Percentiles rank a stretch among this genome's conserved stretches.
These are phyloP conservation scores for Troides aeacus DNA, from an alignment of 2,888 invertebrate genomes.

Conservation along the genomic window DNA sequence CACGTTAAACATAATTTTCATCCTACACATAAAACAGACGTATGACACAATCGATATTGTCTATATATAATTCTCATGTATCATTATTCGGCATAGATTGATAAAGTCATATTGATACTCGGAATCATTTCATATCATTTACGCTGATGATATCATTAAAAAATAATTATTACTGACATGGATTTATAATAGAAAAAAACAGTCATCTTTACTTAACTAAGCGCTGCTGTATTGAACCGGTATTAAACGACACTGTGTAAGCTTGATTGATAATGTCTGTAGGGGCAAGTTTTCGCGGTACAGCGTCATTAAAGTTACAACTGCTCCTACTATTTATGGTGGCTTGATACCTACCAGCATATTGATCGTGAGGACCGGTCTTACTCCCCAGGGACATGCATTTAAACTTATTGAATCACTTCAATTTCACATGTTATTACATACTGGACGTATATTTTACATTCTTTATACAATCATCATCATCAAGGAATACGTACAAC, in stretches of 20 bases:
- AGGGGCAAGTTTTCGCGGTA: constrained; percentile 58
- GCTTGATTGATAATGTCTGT: constrained; percentile 66
- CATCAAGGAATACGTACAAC: not conserved
- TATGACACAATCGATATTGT: too few species aligned
- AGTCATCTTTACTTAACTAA: not conserved
- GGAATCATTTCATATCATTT: too few species aligned
- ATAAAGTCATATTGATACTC: too few species aligned
- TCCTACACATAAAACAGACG: too few species aligned
- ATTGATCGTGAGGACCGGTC: constrained; percentile 67
- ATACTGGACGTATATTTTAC: not conserved
- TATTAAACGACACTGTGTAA: constrained; percentile 51
- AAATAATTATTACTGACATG: not conserved
- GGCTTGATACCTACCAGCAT: constrained; percentile 61
- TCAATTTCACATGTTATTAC: constrained; percentile 34
- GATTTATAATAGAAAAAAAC: not conserved
- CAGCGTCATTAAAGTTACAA: constrained; percentile 62
- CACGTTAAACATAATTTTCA: too few species aligned
- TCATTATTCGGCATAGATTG: too few species aligned
- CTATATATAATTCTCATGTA: too few species aligned
- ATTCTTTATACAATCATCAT: not conserved
- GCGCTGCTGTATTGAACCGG: constrained; percentile 39
- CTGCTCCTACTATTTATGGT: constrained; percentile 69
- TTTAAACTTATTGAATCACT: constrained; percentile 39
- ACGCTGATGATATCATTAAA: not conserved
- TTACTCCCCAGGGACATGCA: constrained; percentile 32